phyloP scores from a whole-genome alignment of 92 coral and sea anemone species.

The Umimayanthus kanabou region DNA sequence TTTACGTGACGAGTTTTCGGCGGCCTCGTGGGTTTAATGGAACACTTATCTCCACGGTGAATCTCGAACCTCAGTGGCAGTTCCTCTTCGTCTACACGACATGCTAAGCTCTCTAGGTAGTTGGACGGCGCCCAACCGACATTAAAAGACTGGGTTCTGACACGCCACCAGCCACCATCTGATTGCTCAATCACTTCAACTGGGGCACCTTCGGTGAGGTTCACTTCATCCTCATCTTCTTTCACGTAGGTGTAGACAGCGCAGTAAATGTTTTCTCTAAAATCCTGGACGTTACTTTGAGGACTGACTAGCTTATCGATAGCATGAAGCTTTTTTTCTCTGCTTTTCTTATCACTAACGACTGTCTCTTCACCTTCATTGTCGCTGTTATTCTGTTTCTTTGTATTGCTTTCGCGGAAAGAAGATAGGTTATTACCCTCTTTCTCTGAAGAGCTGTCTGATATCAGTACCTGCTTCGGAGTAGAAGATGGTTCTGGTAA shows the following conservation, averaged over 20 bases:
- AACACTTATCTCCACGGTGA: background rate
- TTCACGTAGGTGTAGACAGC: conserved; percentile 72
- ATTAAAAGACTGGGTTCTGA: conserved; percentile 74
- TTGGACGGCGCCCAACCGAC: conserved; percentile 99
- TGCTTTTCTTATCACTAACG: background rate
- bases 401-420: background rate
- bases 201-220: conserved; percentile 68
- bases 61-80: background rate
- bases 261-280: conserved; percentile 26
- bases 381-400: background rate
- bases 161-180: conserved; percentile 96
- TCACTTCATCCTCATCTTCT: conserved; percentile 69
- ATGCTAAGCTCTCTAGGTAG: conserved; percentile 61
- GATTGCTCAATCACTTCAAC: conserved; percentile 83
- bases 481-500: background rate
- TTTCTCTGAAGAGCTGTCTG: background rate
- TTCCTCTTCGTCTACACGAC: background rate
- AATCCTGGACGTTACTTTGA: background rate
- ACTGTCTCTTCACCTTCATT: background rate
- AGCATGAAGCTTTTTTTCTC: too few species aligned
- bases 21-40: conserved; percentile 22
- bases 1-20: conserved; percentile 33
- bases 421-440: background rate
- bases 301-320: background rate
- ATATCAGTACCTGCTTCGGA: background rate